phyloP scores from a whole-genome alignment of 1,140 invertebrate genomes.

The Macrobrachium rosenbergii region DNA sequence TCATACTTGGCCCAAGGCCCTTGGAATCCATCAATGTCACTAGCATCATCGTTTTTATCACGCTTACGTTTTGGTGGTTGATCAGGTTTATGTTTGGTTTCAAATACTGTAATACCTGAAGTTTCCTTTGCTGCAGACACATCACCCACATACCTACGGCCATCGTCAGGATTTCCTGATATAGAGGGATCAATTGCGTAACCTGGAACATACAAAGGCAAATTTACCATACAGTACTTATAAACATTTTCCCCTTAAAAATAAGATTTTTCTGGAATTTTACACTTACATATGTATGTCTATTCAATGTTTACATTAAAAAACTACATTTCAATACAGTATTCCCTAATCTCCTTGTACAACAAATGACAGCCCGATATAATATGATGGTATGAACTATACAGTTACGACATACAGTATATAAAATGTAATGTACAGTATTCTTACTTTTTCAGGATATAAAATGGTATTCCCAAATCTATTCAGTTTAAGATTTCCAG shows the following conservation, averaged over 20 bases:
- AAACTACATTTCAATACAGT: no score
- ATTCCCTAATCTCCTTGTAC: no score
- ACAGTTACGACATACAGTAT: no score
- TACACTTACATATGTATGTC: no score
- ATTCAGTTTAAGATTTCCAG: no score
- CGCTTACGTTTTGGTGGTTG: conserved; percentile 90
- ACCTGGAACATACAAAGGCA: conserved; percentile 72
- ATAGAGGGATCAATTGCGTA: conserved; percentile 95
- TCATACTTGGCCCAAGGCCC: conserved; percentile 97
- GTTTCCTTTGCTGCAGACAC: conserved; percentile 71
- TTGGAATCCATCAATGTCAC: conserved; percentile 94
- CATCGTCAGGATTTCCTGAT: conserved; percentile 76
- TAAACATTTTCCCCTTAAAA: background rate
- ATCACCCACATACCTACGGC: conserved; percentile 78
- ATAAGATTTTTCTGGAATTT: no score
- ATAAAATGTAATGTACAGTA: no score
- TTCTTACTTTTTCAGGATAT: no score
- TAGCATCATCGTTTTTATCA: conserved; percentile 89
- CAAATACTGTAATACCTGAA: conserved; percentile 86
- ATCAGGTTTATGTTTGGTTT: conserved; percentile 78
- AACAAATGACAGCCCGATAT: no score
- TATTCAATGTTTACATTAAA: no score
- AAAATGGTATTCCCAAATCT: no score
- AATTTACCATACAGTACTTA: background rate
- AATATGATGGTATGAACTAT: no score